Conservation (phyloP, 64 coral and sea anemone species). For the Catalaphyllia jardinei region DNA sequence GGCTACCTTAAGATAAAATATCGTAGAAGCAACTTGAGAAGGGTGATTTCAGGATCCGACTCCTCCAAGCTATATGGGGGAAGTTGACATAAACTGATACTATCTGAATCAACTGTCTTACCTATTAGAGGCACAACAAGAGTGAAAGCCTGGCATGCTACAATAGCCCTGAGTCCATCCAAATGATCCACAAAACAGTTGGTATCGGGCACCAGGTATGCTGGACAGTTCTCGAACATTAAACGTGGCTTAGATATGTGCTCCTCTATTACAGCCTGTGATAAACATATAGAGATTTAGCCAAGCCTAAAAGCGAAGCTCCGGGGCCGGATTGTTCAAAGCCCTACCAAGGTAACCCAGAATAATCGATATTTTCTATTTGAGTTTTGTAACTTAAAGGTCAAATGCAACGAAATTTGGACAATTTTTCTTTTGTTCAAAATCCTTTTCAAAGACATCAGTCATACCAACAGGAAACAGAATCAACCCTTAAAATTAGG, state of each 20-base stretch:
- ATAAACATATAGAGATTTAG: not conserved
- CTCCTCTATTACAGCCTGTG: slow-evolving; percentile 90
- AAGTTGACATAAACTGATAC: not conserved
- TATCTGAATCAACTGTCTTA: slow-evolving; percentile 30
- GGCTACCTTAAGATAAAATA: no score
- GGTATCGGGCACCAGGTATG: slow-evolving; percentile 92
- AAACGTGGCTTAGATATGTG: slow-evolving; percentile 78
- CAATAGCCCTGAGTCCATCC: slow-evolving; percentile 75
- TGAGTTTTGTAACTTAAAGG: no score
- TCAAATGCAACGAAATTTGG: not conserved
- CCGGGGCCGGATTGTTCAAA: no score
- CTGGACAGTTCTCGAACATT: slow-evolving; percentile 91
- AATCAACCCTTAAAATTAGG: no score
- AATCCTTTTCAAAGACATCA: no score
- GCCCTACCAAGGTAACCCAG: no score
- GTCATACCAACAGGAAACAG: no score
- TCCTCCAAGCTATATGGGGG: not conserved
- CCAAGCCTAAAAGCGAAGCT: no score
- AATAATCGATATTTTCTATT: no score
- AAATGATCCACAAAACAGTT: slow-evolving; percentile 96
- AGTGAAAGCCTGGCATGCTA: slow-evolving; percentile 68
- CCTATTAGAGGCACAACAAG: slow-evolving; percentile 91
- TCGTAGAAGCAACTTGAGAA: not conserved
- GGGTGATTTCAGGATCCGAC: not conserved
- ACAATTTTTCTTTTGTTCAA: no score